Conservation (phyloP, 2,888 invertebrate genomes). For the Lepas anatifera region DNA sequence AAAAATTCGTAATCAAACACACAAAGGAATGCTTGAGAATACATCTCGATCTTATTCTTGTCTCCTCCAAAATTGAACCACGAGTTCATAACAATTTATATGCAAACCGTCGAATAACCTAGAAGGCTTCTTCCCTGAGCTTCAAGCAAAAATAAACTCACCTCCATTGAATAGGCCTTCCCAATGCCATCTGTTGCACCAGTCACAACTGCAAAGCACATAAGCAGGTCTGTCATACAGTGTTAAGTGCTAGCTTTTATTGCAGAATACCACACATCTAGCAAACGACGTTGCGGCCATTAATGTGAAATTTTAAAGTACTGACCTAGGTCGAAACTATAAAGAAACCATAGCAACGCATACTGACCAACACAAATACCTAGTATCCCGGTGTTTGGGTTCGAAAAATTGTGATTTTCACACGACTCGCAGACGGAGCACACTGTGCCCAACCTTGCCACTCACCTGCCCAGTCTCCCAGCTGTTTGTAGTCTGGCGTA, state of each 20-base stretch:
- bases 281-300: not conserved
- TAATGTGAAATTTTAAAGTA: not conserved
- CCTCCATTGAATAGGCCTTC: conserved; percentile 28
- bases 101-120: not conserved
- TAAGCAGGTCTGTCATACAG: not conserved
- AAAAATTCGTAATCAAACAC: not conserved
- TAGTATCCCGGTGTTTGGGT: too few species aligned
- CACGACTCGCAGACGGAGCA: too few species aligned
- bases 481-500: conserved; percentile 23
- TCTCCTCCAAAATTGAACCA: too few species aligned
- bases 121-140: not conserved
- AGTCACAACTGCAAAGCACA: conserved; percentile 27
- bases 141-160: conserved; percentile 16
- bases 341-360: too few species aligned
- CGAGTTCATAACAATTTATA: too few species aligned
- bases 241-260: not conserved
- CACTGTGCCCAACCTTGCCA: not conserved
- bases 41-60: too few species aligned
- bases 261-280: not conserved
- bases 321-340: too few species aligned
- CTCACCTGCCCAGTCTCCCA: conserved; percentile 27
- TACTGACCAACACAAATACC: too few species aligned
- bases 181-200: conserved; percentile 29
- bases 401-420: too few species aligned
- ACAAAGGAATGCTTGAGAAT: not conserved